These are phyloP conservation scores for Osmoderma eremita DNA, from an alignment of 2,888 invertebrate genomes.

Conservation along the genomic window DNA sequence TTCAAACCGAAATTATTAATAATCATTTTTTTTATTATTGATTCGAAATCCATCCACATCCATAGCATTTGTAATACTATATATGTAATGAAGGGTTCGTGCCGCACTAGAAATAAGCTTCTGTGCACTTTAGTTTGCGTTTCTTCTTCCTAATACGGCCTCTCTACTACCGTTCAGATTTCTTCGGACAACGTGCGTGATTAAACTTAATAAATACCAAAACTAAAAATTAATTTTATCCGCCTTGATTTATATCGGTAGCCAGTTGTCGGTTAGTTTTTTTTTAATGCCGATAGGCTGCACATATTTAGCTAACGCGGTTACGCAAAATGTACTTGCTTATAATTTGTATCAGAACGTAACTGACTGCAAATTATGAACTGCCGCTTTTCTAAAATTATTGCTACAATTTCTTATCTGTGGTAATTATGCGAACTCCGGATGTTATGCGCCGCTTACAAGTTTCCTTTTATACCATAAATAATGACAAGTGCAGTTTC, in stretches of 20 bases:
- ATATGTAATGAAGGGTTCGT: too few species aligned
- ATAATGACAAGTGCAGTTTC: conserved; percentile 42
- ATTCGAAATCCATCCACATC: neutral
- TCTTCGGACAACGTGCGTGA: conserved; percentile 9
- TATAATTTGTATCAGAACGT: conserved; percentile 34
- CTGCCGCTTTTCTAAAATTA: conserved; percentile 41
- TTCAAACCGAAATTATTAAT: too few species aligned
- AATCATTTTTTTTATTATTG: too few species aligned
- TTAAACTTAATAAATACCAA: conserved; percentile 32
- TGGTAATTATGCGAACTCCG: conserved; percentile 42
- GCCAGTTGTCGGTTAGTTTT: conserved; percentile 18
- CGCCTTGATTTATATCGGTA: conserved; percentile 20
- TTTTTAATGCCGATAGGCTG: conserved; percentile 19
- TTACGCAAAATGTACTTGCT: conserved; percentile 31
- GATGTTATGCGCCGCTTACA: conserved; percentile 41
- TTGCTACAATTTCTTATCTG: conserved; percentile 43
- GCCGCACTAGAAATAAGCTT: neutral
- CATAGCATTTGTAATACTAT: too few species aligned
- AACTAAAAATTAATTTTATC: conserved; percentile 27
- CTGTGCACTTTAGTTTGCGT: neutral
- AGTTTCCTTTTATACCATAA: conserved; percentile 42
- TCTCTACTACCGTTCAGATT: too few species aligned
- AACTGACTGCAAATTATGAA: conserved; percentile 39
- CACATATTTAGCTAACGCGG: conserved; percentile 35
- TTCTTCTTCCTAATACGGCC: too few species aligned